These are phyloP conservation scores for Vireo altiloquus DNA, from an alignment of 2,113 vertebrate genomes.

Conservation along the genomic window DNA sequence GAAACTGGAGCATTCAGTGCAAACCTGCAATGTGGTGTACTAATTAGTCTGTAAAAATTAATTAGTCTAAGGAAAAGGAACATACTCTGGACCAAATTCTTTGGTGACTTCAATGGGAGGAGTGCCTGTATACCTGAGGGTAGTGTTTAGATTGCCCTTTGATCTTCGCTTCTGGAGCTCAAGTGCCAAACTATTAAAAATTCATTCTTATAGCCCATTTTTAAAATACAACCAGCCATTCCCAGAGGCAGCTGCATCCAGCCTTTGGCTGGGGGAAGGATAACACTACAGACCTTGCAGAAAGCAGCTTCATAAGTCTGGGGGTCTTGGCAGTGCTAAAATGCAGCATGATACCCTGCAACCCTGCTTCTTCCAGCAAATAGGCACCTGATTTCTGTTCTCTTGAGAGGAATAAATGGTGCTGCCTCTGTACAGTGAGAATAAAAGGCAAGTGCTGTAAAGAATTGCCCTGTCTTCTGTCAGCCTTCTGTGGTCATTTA, in stretches of 20 bases:
- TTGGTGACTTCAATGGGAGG: neutral
- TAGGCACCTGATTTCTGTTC: neutral
- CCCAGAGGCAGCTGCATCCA: neutral
- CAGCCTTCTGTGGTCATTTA: neutral
- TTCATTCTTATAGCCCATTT: neutral
- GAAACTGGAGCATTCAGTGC: neutral
- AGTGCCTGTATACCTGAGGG: neutral
- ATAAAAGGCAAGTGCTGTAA: neutral
- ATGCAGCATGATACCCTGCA: neutral
- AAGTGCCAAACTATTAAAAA: neutral
- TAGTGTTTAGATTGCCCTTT: slow-evolving; percentile 5
- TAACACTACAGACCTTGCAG: neutral
- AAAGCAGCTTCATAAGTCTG: neutral
- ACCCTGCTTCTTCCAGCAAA: neutral
- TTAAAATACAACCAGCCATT: neutral
- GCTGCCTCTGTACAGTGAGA: neutral
- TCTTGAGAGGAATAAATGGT: neutral
- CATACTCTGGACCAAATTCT: neutral
- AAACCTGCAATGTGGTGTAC: neutral
- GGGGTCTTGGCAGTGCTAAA: neutral
- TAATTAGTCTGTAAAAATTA: slow-evolving; percentile 39
- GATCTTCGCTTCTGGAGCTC: slow-evolving; percentile 25
- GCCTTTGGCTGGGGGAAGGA: neutral
- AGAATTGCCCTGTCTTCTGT: neutral
- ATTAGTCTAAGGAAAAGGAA: slow-evolving; percentile 1